Evolutionary conservation across 1,140 invertebrate species (phyloP), one percentile per base, ranked within the genome.

Genomic region (Zaprionus vittiger): DNA sequence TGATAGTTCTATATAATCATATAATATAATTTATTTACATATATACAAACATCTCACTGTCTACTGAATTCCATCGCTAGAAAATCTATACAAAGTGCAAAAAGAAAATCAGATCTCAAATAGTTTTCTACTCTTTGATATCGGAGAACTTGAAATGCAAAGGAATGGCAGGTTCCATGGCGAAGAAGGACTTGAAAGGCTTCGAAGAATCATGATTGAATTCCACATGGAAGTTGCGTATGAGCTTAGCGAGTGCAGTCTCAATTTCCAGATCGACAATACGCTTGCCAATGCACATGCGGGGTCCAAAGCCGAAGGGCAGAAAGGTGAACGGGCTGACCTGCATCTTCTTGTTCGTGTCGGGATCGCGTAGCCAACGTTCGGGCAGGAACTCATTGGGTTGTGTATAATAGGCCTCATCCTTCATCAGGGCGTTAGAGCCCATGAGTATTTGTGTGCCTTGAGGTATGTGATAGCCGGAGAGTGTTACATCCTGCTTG

Each of bases 381-480:
- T 97, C 96, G 1, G 97, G 97, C 37, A 95, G 89, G 81, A 97
- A 98, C 61, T 94, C 91, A 63, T 95, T 72, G 1, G 97, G 95
- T 7, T 94, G 91, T 1, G 94, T 82, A 87, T 97, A 97, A 92
- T 97, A 71, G 0, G 17, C 11, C 2, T 57, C 54, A 7, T 91
- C 82, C 31, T 79, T 83, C 73, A 85, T 47, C 2, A 91, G 59
- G 2, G 56, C 69, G 49, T 74, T 77, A 20, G 60, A 12, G 1
- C 41, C 74, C 3, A 90, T 3, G 1, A 82, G 15, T 14, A 91
- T 56, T 11, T 77, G 66, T 2, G 85, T 78, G 73, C 96, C 97
- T 94, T 96, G 96, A 22, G 97, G 98, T 71, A 98, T 95, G 66
- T 94, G 93, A 81, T 97, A 98, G 44, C 97, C 97, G 37, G 95